Evolutionary conservation across 2,113 vertebrate genomes (phyloP), one percentile per base, ranked within the genome.

Genomic region (Poecilia latipinna): DNA sequence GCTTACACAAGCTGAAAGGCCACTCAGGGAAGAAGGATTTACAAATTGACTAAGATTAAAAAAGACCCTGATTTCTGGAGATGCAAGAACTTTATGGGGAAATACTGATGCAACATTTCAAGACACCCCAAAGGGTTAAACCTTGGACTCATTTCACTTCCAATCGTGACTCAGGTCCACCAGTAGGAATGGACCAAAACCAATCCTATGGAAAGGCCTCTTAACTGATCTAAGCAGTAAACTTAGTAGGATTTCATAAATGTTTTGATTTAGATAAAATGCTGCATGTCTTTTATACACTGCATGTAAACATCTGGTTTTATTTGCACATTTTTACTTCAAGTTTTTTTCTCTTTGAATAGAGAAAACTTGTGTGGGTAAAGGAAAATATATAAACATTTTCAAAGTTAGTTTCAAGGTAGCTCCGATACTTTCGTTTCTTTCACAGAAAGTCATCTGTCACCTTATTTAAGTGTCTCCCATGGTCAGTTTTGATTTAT

Each of bases 401-500:
- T 88, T 51, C 35, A 61, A 60, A 24, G n/a, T 63, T 35, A 1
- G 44, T 60, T 78, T 65, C 17, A 44, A 65, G 54, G 84, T 82
- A 83, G 85, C 89, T 80, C 83, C 89, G 90, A 87, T 77, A 79
- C 81, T 72, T 72, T 60, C 69, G 65, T 68, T 65, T 85, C 86
- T 83, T 75, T 90, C 79, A 85, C 4, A 24, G 31, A 1, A 54
- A 74, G 78, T 80, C 80, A 85, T 91, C 86, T 84, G 81, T 88
- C 71, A 89, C 87, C 81, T 89, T 76, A 85, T 87, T 88, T 71
- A 75, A 89, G 75, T 71, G 82, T 81, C 85, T 82, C 61, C 70
- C 17, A 15, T 28, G 28, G 75, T 88, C 85, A 91, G 75, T 90
- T 91, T 78, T 90, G 88, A 92, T 91, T 90, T 82, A 91, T 90